Evolutionary conservation across 2,888 invertebrate species (phyloP).

Genomic region (Steinernema carpocapsae): DNA sequence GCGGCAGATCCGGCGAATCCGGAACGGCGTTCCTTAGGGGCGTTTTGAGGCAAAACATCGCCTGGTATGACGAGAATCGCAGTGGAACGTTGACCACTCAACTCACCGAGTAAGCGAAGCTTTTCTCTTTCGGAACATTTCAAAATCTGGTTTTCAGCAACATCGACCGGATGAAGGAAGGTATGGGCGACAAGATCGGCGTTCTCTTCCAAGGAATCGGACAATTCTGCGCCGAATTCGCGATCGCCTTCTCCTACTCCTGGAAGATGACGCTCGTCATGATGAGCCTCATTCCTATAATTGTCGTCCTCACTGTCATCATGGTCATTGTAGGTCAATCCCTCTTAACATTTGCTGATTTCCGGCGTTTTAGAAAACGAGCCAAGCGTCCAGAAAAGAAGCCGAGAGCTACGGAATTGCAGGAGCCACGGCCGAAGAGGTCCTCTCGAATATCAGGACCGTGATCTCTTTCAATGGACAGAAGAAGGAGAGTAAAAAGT

Average conservation of each 20-base stretch:
- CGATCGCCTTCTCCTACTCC: slow-evolving; percentile 43
- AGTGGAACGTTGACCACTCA: slow-evolving; percentile 71
- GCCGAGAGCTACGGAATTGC: slow-evolving; percentile 60
- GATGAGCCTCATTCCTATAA: slow-evolving; percentile 57
- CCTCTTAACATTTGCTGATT: slow-evolving; percentile 68
- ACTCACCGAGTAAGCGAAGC: slow-evolving; percentile 70
- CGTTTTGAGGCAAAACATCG: slow-evolving; percentile 69
- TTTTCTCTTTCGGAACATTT: too few species aligned
- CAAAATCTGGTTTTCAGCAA: slow-evolving; percentile 48
- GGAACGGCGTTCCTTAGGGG: slow-evolving; percentile 70
- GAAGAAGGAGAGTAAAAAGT: slow-evolving; percentile 44
- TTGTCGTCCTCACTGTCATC: slow-evolving; percentile 40
- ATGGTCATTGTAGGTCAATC: slow-evolving; percentile 40
- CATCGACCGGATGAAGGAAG: slow-evolving; percentile 50
- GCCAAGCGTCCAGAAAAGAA: slow-evolving; percentile 69
- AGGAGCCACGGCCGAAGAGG: slow-evolving; percentile 62
- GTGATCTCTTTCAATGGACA: slow-evolving; percentile 62
- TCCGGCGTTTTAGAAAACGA: slow-evolving; percentile 60
- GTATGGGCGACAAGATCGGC: slow-evolving; percentile 50
- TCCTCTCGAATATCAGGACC: slow-evolving; percentile 55
- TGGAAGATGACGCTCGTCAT: slow-evolving; percentile 52
- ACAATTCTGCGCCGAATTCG: slow-evolving; percentile 47
- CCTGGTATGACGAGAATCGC: slow-evolving; percentile 70
- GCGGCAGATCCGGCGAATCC: slow-evolving; percentile 71
- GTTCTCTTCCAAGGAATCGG: slow-evolving; percentile 42